These are phyloP conservation scores for Trissonchulus latispiculum DNA, from an alignment of 2,888 invertebrate genomes.

Conservation along the genomic window DNA sequence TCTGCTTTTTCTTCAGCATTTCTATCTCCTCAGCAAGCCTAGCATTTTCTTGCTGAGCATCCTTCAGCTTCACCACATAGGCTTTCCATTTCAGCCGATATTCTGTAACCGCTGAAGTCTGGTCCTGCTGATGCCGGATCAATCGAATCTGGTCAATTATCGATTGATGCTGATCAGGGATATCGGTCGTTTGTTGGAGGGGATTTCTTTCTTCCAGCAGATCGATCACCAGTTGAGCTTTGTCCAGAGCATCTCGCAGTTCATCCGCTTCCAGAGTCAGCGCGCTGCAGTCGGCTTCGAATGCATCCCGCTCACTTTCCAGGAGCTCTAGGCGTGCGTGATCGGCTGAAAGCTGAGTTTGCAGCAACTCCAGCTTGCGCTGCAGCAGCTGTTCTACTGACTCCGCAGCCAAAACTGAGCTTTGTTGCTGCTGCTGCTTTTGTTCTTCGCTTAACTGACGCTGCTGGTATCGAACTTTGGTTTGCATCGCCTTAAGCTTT, in stretches of 20 bases:
- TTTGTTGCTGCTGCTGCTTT: no score
- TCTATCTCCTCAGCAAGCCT: slow-evolving; percentile 33
- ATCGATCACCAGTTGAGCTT: not conserved
- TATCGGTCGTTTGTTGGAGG: not conserved
- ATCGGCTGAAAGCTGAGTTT: not conserved
- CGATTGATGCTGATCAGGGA: not conserved
- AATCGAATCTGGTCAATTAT: not conserved
- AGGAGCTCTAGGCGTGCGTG: not conserved
- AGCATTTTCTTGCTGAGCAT: slow-evolving; percentile 37
- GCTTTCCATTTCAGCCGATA: slow-evolving; percentile 30
- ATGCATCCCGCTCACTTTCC: not conserved
- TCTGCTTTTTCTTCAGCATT: slow-evolving; percentile 25
- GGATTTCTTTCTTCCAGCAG: not conserved
- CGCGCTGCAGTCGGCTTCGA: not conserved
- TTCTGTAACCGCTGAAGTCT: not conserved
- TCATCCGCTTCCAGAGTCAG: not conserved
- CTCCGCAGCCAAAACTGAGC: no score
- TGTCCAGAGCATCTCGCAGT: not conserved
- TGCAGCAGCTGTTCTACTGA: not conserved
- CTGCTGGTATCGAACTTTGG: no score
- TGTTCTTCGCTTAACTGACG: no score
- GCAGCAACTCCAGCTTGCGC: not conserved
- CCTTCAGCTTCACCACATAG: slow-evolving; percentile 37
- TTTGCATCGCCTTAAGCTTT: no score
- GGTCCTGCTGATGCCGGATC: not conserved